Evolutionary conservation across 2,888 invertebrate genomes (phyloP), one percentile per base, ranked within the genome.

Genomic region (Cantharis rustica): DNA sequence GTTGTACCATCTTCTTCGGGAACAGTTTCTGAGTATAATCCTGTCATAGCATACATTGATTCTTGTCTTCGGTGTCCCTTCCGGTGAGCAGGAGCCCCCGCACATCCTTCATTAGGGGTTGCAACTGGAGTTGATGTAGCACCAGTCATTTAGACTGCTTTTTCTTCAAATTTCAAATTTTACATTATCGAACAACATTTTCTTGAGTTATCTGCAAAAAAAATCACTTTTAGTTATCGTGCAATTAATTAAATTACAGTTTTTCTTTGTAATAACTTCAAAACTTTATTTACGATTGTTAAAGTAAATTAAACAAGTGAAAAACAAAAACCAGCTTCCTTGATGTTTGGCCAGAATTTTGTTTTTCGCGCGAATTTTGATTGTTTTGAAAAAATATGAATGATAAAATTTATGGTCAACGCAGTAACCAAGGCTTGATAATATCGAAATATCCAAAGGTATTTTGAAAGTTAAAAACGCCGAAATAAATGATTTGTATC

Each of bases 41-140:
- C 95, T 66, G 95, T 95, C 95, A 95, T 95, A 82, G 95, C 94
- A 88, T 95, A 95, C 95, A 95, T 95, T 84, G 95, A 95, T 88
- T 95, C 95, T 91, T 95, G 95, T 88, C 95, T 92, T 86, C 95
- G n/a, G 79, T 87, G 87, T 23, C 86, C 86, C 80, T 86, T 86
- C 76, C 86, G 85, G 75, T 85, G 85, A 68, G 81, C 83, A 73
- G 80, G 78, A 61, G 63, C 76, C 63, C 79, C 77, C 64, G 78
- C 79, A 72, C 73, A 77, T 69, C 71, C 73, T 62, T 73, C 73
- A n/a, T 31, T 62, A 16, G 79, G 72, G 23, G 76, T 68, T 74
- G 73, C 70, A 61, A 72, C 63, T 61, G 76, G 20, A 70, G 72
- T 61, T 68, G 72, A 61, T 47, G 74, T 13, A 64, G 68, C 75